These are phyloP conservation scores for Anabacerthia variegaticeps DNA, from an alignment of 2,797 vertebrate species.

Conservation along the genomic window DNA sequence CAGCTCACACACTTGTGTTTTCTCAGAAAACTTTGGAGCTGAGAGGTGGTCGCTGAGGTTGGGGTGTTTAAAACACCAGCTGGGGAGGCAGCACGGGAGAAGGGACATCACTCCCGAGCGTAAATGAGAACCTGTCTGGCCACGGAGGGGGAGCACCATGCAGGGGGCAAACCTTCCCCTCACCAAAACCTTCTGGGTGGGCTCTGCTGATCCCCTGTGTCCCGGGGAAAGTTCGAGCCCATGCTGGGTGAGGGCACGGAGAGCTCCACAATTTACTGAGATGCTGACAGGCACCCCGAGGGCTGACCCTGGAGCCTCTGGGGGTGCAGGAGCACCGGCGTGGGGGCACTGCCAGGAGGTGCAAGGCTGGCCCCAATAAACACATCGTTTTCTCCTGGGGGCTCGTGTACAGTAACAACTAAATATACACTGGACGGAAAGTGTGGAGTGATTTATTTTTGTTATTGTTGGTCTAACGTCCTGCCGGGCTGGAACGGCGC, in stretches of 20 bases:
- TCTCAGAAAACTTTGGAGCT: slow-evolving; percentile 43
- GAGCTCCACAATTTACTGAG: neutral
- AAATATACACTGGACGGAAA: neutral
- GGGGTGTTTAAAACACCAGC: slow-evolving; percentile 6
- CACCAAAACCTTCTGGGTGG: slow-evolving; percentile 46
- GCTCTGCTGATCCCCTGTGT: neutral
- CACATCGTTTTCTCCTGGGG: neutral
- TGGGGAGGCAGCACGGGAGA: neutral
- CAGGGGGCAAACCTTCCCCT: neutral
- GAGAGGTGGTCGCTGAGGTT: neutral
- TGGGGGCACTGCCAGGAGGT: neutral
- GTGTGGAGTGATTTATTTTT: slow-evolving; percentile 68
- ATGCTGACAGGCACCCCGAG: neutral
- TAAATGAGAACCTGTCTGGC: neutral
- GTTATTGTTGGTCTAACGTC: slow-evolving; percentile 62
- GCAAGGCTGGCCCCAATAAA: neutral
- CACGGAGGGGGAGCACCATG: fast-evolving
- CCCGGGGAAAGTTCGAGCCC: neutral
- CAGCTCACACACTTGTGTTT: neutral
- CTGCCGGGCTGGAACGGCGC: neutral
- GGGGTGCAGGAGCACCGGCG: too few species aligned
- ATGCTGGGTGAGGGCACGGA: neutral
- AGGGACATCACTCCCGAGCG: fast-evolving
- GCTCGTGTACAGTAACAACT: neutral
- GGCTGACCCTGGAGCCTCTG: neutral